Evolutionary conservation across 2,797 vertebrate genomes (phyloP), one percentile per base, ranked within the genome.

Genomic region (Saxicola maurus): DNA sequence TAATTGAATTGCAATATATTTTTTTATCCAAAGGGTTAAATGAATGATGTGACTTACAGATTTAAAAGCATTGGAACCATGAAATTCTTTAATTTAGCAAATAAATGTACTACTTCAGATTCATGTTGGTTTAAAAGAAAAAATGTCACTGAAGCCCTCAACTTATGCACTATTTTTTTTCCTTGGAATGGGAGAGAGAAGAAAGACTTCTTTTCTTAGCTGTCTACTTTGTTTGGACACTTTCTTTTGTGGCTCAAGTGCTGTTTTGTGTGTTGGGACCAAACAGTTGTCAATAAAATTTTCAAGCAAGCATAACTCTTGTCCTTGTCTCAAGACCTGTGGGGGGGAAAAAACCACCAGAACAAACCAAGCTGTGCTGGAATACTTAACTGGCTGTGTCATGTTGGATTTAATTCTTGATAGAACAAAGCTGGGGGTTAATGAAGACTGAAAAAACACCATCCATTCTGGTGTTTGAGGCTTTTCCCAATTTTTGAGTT

Each of bases 251-350:
- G 97, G 94, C 96, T 98, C 95, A 97, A 97, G 96, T 97, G 96
- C 96, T 97, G 96, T 97, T 97, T 97, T 98, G 97, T 98, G 98
- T 98, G 97, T 98, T 98, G 98, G 98, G 98, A 99, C 98, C 98
- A 98, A 98, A 98, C 96, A 89, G 97, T 98, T 98, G 96, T 98
- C 97, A 99, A 98, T 99, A 99, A 99, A 99, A 96, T 97, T 98
- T 98, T 98, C 93, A 96, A 97, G 97, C 98, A 98, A 99, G 98
- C 98, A 98, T 98, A 91, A 89, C 13, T 71, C 48, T 86, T 93
- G 95, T 91, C 71, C 4, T 87, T 95, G 65, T 90, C 38, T 91
- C 38, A 66, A 90, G 20, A 65, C 19, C 6, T 69, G 21, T 42
- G 18, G 21, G 24, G 5, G 7, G 16, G 1, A 11, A 3, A 9